Conservation (phyloP, 2,797 vertebrate species). For the Lacerta agilis region DNA sequence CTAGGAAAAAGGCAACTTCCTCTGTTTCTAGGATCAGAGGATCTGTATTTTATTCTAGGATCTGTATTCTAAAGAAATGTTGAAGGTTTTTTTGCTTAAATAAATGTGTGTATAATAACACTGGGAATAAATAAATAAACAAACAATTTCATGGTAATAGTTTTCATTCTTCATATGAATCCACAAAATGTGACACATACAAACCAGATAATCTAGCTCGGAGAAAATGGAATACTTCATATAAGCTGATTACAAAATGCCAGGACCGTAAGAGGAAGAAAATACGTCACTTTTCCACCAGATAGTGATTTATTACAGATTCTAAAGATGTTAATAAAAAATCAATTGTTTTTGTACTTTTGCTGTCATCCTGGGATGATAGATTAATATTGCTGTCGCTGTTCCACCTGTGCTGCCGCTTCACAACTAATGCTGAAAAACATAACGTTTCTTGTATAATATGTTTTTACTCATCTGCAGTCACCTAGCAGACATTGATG, state of each 20-base stretch:
- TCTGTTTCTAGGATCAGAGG: neutral
- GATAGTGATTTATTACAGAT: constrained; percentile 63
- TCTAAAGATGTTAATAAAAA: constrained; percentile 59
- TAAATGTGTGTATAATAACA: neutral
- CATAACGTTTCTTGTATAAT: constrained; percentile 18
- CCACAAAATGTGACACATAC: neutral
- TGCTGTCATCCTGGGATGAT: constrained; percentile 57
- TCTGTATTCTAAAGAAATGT: too few species aligned
- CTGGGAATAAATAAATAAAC: neutral
- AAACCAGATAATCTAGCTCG: neutral
- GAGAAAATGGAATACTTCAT: constrained; percentile 51
- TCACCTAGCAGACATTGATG: neutral
- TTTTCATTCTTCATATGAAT: neutral
- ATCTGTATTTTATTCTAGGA: neutral
- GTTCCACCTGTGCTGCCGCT: constrained; percentile 37
- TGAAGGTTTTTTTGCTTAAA: neutral
- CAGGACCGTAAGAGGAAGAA: constrained; percentile 38
- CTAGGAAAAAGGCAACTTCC: too few species aligned
- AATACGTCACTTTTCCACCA: constrained; percentile 53
- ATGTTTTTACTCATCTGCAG: neutral
- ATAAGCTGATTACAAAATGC: constrained; percentile 60
- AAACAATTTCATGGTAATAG: constrained; percentile 1
- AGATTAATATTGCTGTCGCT: constrained; percentile 55
- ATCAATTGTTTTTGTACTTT: constrained; percentile 69
- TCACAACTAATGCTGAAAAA: constrained; percentile 48